Conservation (phyloP, 2,113 vertebrate species). For the Zeus faber region DNA sequence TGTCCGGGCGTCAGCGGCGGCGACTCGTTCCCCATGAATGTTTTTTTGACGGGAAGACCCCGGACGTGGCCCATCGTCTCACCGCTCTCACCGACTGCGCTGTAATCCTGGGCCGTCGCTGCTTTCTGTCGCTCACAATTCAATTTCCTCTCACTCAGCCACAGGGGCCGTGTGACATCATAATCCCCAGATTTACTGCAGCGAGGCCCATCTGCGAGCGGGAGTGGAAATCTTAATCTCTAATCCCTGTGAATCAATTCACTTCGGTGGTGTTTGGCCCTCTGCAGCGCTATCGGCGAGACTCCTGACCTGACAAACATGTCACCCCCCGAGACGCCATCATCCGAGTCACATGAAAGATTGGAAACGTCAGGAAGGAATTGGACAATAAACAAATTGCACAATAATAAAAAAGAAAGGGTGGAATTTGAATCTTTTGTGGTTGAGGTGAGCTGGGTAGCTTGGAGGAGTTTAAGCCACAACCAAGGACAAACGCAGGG, state of each 20-base stretch:
- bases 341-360: too few species aligned
- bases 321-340: slow-evolving; percentile 25
- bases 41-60: too few species aligned
- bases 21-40: not conserved
- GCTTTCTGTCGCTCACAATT: slow-evolving; percentile 59
- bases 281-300: slow-evolving; percentile 18
- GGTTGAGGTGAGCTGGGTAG: too few species aligned
- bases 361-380: too few species aligned
- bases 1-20: not conserved
- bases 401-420: too few species aligned
- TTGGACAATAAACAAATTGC: too few species aligned
- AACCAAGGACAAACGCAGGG: too few species aligned
- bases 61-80: too few species aligned
- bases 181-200: slow-evolving; percentile 80
- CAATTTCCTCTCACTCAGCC: slow-evolving; percentile 64
- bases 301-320: slow-evolving; percentile 26
- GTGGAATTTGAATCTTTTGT: too few species aligned
- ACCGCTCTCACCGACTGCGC: slow-evolving; percentile 31
- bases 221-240: slow-evolving; percentile 69
- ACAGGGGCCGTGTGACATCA: slow-evolving; percentile 71
- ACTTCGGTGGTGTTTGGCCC: slow-evolving; percentile 50
- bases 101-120: slow-evolving; percentile 47
- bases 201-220: slow-evolving; percentile 54
- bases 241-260: slow-evolving; percentile 74
- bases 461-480: too few species aligned